Percentiles rank a stretch among this genome's conserved stretches.
phyloP scores from a whole-genome alignment of 2,888 invertebrate species.

The Petrolisthes cinctipes region DNA sequence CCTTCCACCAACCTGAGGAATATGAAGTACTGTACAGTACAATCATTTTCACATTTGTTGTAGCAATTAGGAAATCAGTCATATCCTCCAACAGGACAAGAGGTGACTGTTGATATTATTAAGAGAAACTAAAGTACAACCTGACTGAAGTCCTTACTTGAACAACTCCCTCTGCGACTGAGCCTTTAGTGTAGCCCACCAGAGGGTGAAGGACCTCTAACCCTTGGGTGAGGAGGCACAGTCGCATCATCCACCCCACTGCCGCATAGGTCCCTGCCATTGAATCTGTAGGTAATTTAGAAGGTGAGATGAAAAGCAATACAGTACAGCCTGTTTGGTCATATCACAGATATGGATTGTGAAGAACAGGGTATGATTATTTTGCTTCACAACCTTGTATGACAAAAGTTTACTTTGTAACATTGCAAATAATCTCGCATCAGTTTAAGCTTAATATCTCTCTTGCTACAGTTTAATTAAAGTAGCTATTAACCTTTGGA shows the following conservation, averaged over 20 bases:
- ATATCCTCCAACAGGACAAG: too few relatives aligned
- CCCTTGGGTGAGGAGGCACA: slow-evolving; percentile 85
- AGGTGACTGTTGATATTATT: too few relatives aligned
- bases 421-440: too few relatives aligned
- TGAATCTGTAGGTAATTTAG: slow-evolving; percentile 72
- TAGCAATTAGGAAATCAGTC: neutral
- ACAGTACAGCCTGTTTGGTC: neutral
- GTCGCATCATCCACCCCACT: slow-evolving; percentile 83
- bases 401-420: too few relatives aligned
- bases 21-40: neutral
- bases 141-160: slow-evolving; percentile 73
- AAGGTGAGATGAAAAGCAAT: neutral
- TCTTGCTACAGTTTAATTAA: too few relatives aligned
- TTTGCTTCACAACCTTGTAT: too few relatives aligned
- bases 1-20: slow-evolving; percentile 78
- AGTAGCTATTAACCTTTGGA: too few relatives aligned
- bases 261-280: slow-evolving; percentile 79
- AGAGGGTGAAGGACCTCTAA: slow-evolving; percentile 91
- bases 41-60: neutral
- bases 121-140: too few relatives aligned
- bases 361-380: too few relatives aligned
- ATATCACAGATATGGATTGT: too few relatives aligned
- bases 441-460: too few relatives aligned
- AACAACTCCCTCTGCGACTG: slow-evolving; percentile 78
- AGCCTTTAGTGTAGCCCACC: slow-evolving; percentile 88